Percentiles rank a stretch among this genome's conserved stretches.
Conservation (phyloP, 2,113 vertebrate genomes). For the Caracal caracal region DNA sequence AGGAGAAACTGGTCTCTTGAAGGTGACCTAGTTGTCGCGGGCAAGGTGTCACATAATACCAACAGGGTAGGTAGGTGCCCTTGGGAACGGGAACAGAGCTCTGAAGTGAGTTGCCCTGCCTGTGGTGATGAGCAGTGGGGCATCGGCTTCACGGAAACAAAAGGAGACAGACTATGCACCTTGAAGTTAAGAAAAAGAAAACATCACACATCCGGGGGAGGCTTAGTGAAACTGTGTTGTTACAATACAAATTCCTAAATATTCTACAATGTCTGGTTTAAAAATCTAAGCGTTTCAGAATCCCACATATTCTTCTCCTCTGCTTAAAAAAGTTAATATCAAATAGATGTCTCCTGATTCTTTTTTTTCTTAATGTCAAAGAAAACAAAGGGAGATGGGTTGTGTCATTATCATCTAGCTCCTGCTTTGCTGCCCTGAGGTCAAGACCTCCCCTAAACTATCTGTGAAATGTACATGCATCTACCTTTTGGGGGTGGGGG, state of each 20-base stretch:
- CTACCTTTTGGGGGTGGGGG: not conserved
- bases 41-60: not conserved
- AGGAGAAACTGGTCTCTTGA: not conserved
- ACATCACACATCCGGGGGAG: not conserved
- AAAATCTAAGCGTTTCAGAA: not conserved
- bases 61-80: not conserved
- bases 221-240: not conserved
- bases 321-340: not conserved
- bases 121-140: not conserved
- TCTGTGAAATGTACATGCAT: not conserved
- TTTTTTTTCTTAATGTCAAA: not conserved
- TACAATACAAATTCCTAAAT: not conserved
- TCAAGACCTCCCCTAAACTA: not conserved
- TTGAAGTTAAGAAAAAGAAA: slow-evolving; percentile 35
- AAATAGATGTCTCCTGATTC: not conserved
- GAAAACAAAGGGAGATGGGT: not conserved
- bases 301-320: not conserved
- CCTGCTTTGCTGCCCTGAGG: not conserved
- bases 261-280: not conserved
- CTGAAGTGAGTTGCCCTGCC: not conserved
- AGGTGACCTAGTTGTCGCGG: not conserved
- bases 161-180: not conserved
- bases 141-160: not conserved
- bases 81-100: not conserved
- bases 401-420: not conserved